A percentile compares a stretch with the other conserved stretches of the same genome.
phyloP scores from a whole-genome alignment of 1,140 invertebrate species.

The Hylaeus anthracinus region DNA sequence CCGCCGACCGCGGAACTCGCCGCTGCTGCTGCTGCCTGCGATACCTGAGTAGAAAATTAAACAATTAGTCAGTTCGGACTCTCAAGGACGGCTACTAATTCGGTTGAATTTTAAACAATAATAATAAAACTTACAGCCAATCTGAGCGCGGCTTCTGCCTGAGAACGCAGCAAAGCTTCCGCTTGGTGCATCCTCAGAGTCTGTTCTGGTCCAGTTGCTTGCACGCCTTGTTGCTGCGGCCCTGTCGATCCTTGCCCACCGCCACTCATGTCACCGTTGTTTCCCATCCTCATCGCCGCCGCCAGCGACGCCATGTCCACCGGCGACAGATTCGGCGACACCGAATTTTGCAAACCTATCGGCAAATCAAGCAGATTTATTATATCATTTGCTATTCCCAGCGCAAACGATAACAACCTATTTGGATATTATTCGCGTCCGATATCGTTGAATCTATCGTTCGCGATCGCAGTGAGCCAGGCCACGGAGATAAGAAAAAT shows the following conservation, averaged over 20 bases:
- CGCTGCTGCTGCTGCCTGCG: constrained; percentile 78
- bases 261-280: constrained; percentile 82
- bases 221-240: constrained; percentile 82
- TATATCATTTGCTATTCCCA: no score
- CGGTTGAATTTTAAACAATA: no score
- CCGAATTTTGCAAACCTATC: constrained; percentile 78
- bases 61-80: background rate
- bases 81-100: no score
- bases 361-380: background rate
- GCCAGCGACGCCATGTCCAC: constrained; percentile 89
- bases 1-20: constrained; percentile 77
- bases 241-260: constrained; percentile 81
- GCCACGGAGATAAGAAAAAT: constrained; percentile 3
- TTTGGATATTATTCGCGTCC: no score
- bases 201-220: constrained; percentile 83
- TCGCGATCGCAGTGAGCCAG: background rate
- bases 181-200: constrained; percentile 89
- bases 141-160: constrained; percentile 90
- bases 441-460: background rate
- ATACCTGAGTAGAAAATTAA: constrained; percentile 67
- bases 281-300: constrained; percentile 89
- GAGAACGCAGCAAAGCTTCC: constrained; percentile 89
- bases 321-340: constrained; percentile 82
- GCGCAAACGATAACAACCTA: background rate
- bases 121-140: constrained; percentile 84